Evolutionary conservation across 2,113 vertebrate species (phyloP), one percentile per base, ranked within the genome.

Genomic region (Coryphaenoides rupestris): DNA sequence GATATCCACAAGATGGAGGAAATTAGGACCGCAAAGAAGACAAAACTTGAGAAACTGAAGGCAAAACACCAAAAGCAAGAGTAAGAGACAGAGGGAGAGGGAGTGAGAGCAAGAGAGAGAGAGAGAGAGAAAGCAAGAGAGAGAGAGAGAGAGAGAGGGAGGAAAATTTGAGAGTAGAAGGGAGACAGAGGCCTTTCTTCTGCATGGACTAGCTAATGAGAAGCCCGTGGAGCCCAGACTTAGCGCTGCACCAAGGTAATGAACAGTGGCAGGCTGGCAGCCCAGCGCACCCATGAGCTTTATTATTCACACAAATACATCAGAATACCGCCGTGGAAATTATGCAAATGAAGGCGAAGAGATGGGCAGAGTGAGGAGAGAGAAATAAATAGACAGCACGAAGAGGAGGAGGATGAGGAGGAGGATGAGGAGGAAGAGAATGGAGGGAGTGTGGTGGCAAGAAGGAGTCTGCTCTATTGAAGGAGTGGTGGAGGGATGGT

Each of bases 301-400:
- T 77, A 85, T 83, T 85, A 85, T 85, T 83, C 83, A 81, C 78
- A 70, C 68, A 74, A 76, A 85, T 81, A 81, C 83, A 85, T 81
- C 81, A 79, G 78, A 85, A 85, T 83, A 85, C 74, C 63, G 64
- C 60, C 58, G 24, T 60, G 78, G 76, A 79, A 76, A 83, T 85
- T 83, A 83, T 85, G 83, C 81, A 83, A 83, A 83, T 83, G 59
- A 60, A 52, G 67, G 62, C 58, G 61, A 40, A 67, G 62, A 59
- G 55, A 22, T 40, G 24, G 69, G 17, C 21, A 59, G 16, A 50
- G 52, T 19, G 54, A 26, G 40, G 22, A 26, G 28, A n/a, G 56
- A 21, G 66, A 26, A 21, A n/a, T 19, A 52, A 19, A 45, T 28
- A 66, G 33, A 56, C 33, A 40, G 33, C 33, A 68, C 65, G 21